These are phyloP conservation scores for Phyllostomus discolor DNA, from an alignment of 2,113 vertebrate genomes.

Conservation along the genomic window DNA sequence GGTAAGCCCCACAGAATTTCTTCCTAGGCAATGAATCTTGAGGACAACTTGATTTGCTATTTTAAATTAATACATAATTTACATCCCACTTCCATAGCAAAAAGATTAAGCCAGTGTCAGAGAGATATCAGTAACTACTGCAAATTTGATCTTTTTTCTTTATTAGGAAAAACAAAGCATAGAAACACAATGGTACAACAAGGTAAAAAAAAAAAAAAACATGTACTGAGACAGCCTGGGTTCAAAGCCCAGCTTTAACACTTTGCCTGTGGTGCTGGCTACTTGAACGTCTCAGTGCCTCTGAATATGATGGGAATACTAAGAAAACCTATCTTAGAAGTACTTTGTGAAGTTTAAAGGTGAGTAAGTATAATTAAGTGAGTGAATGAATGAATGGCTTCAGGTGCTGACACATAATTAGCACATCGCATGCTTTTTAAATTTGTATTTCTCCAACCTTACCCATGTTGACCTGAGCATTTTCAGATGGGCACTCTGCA, in stretches of 20 bases:
- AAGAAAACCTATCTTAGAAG: not conserved
- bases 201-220: not conserved
- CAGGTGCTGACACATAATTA: not conserved
- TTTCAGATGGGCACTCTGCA: not conserved
- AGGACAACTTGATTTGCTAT: not conserved
- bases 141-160: not conserved
- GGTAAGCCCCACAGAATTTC: not conserved
- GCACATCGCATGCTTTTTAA: not conserved
- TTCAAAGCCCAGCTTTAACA: not conserved
- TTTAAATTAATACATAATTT: not conserved
- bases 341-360: not conserved
- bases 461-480: not conserved
- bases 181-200: not conserved
- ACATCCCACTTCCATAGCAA: not conserved
- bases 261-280: not conserved
- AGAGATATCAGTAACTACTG: not conserved
- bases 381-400: not conserved
- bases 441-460: not conserved
- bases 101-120: not conserved
- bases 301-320: not conserved
- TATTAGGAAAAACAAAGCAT: not conserved
- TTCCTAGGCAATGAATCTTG: not conserved
- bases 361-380: not conserved
- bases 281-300: not conserved
- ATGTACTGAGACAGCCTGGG: not conserved